A percentile compares a stretch with the other conserved stretches of the same genome.
These are phyloP conservation scores for Myodes glareolus DNA, from an alignment of 2,113 vertebrate genomes.

Conservation along the genomic window DNA sequence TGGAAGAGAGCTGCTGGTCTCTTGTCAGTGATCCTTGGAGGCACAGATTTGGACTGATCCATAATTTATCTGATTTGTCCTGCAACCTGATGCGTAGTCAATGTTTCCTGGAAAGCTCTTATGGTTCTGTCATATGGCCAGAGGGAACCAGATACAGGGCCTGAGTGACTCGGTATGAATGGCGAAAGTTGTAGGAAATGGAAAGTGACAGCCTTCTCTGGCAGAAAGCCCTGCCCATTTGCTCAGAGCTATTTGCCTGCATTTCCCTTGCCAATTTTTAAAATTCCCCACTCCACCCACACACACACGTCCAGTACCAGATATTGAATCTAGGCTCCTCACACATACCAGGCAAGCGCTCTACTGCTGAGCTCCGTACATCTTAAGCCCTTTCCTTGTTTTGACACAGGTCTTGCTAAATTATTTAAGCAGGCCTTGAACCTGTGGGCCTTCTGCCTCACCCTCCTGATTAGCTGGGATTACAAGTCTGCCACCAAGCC, in stretches of 20 bases:
- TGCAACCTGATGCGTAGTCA: slow-evolving; percentile 65
- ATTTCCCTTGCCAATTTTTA: not conserved
- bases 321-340: not conserved
- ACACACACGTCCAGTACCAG: not conserved
- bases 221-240: not conserved
- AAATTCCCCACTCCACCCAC: not conserved
- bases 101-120: slow-evolving; percentile 74
- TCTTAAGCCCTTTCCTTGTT: not conserved
- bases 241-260: not conserved
- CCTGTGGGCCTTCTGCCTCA: not conserved
- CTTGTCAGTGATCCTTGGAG: slow-evolving; percentile 63
- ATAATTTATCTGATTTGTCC: slow-evolving; percentile 76
- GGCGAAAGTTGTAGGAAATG: slow-evolving; percentile 52
- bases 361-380: not conserved
- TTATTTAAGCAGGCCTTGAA: not conserved
- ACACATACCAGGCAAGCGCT: not conserved
- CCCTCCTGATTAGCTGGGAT: not conserved
- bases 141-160: not conserved
- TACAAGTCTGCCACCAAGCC: not conserved
- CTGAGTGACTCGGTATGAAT: not conserved
- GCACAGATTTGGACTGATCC: slow-evolving; percentile 69
- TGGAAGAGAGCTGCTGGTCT: slow-evolving; percentile 15
- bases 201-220: slow-evolving; percentile 26
- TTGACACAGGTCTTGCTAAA: not conserved
- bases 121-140: slow-evolving; percentile 3